Evolutionary conservation across 2,113 vertebrate genomes (phyloP).

Genomic region (Myrmecobius fasciatus): DNA sequence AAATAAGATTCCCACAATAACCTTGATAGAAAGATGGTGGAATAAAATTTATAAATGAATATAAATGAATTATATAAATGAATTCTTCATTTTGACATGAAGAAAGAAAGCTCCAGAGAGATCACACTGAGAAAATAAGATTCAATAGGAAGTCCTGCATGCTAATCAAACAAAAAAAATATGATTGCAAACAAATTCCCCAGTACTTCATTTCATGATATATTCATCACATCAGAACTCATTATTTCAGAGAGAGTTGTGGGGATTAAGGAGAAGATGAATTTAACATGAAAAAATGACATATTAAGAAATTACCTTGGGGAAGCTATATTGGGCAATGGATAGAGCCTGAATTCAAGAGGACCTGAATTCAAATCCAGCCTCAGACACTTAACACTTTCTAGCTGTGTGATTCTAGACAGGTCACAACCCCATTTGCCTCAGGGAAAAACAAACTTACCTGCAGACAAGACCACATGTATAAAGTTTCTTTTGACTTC

Average conservation of each 20-base stretch:
- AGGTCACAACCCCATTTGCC: no score
- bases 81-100: background rate
- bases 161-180: background rate
- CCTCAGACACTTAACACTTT: no score
- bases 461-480: constrained; percentile 21
- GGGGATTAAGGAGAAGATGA: constrained; percentile 33
- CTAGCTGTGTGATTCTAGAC: no score
- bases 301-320: constrained; percentile 44
- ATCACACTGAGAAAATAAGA: background rate
- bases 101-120: background rate
- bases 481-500: constrained; percentile 19
- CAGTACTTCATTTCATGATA: constrained; percentile 28
- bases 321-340: no score
- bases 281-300: constrained; percentile 42
- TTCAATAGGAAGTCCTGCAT: background rate
- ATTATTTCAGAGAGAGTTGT: constrained; percentile 58
- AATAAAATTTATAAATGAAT: no score
- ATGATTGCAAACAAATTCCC: background rate
- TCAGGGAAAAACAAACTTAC: background rate
- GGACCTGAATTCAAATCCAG: no score
- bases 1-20: background rate
- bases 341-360: no score
- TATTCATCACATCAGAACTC: constrained; percentile 33
- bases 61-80: no score
- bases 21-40: background rate